Base-by-base conservation (phyloP, 2,113 vertebrate genomes). In the Euleptes europaea region DNA sequence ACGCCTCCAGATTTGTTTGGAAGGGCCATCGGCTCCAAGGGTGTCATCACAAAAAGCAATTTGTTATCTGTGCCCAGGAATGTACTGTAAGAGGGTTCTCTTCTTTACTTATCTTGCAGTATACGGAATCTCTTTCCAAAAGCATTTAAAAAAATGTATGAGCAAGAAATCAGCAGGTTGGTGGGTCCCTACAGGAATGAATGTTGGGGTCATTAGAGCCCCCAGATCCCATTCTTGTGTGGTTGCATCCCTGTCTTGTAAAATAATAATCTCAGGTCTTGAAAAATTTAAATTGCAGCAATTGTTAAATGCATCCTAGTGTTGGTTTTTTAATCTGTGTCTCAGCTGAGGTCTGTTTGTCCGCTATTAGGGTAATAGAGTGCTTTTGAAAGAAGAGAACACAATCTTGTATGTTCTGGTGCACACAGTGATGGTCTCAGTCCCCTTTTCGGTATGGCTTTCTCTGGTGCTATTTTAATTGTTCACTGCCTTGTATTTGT, bases 1-100 rank as follows among this genome's bases (percentile, higher is more conserved):
- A 57, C 82, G 33, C 10, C 49, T 67, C 35, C 31, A 31, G 80
- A 7, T 75, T 44, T 15, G 19, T 5, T 35, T 0, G 11, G 35
- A 1, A 19, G 15, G 12, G 78, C 6, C 7, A 5, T 14, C 2
- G 21, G n/a, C 65, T 67, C 21, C 69, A 11, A 51, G 63, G 82
- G 33, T 69, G 35, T 28, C 0, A 0, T 72, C 66, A 1, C 71
- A 51, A 57, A 26, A 79, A 47, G 63, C 76, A 69, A n/a, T 28
- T 54, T 78, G 74, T 49, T 76, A 63, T 60, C 51, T 28, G 72
- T 51, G 31, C 2, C 1, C 26, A 17, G 70, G 14, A 0, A 0
- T 0, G 7, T 31, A 42, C 21, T n/a, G 35, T n/a, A 82, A 21
- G 2, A 51, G 66, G 70, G 63, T 79, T 65, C 49, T n/a, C 70